These are phyloP conservation scores for Cerceris rybyensis DNA, from an alignment of 2,888 invertebrate genomes.

Conservation along the genomic window DNA sequence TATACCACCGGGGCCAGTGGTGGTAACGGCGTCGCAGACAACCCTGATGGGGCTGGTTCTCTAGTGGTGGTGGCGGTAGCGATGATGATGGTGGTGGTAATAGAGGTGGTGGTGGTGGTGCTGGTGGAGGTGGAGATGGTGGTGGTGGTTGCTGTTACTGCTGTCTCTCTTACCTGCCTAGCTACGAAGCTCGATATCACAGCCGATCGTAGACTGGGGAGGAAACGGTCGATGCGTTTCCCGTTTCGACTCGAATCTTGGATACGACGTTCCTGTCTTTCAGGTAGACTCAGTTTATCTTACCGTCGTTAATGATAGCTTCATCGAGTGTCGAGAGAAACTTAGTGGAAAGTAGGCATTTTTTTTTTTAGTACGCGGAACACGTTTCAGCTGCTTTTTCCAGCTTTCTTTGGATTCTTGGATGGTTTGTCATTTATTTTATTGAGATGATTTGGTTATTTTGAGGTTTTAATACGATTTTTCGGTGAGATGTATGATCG, in stretches of 20 bases:
- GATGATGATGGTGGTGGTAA: conserved; percentile 1
- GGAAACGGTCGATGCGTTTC: conserved; percentile 40
- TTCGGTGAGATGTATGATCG: no score
- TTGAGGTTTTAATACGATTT: no score
- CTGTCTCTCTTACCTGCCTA: conserved; percentile 54
- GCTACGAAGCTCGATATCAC: conserved; percentile 69
- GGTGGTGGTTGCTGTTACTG: conserved; percentile 31
- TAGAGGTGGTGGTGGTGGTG: conserved; percentile 15
- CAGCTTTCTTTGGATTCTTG: no score
- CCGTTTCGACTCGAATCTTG: conserved; percentile 43
- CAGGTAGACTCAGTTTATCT: not conserved
- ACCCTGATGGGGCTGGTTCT: conserved; percentile 56
- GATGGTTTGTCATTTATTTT: no score
- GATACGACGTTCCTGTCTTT: conserved; percentile 23
- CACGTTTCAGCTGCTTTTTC: no score
- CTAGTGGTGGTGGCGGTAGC: not conserved
- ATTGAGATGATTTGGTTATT: no score
- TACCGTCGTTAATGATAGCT: conserved; percentile 7
- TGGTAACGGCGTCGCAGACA: conserved; percentile 76
- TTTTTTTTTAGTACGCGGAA: not conserved
- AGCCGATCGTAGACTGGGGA: conserved; percentile 58
- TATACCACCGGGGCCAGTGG: conserved; percentile 71
- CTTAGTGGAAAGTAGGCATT: no score
- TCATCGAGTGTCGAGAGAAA: not conserved
- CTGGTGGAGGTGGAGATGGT: conserved; percentile 19